Evolutionary conservation across 2,797 vertebrate genomes (phyloP).

Genomic region (Parauchenoglanis ngamensis): DNA sequence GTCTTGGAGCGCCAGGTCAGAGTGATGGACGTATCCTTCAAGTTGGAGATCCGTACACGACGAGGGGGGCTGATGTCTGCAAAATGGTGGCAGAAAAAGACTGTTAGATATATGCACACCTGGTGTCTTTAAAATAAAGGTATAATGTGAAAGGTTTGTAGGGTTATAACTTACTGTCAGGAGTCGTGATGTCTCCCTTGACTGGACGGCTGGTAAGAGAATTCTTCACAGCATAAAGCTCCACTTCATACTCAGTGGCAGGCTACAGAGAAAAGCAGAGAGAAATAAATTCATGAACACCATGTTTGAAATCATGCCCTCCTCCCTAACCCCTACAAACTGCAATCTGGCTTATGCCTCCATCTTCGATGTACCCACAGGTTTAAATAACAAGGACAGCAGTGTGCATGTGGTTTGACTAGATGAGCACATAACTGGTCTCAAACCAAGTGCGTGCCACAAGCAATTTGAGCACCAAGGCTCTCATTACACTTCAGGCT

Average conservation of each 20-base stretch:
- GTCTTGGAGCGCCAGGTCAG: slow-evolving; percentile 93
- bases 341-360: neutral
- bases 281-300: neutral
- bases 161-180: slow-evolving; percentile 84
- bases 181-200: slow-evolving; percentile 84
- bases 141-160: neutral
- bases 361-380: slow-evolving; percentile 34
- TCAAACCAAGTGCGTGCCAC: slow-evolving; percentile 16
- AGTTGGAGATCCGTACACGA: slow-evolving; percentile 85
- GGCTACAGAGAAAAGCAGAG: slow-evolving; percentile 71
- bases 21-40: slow-evolving; percentile 89
- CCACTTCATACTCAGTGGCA: slow-evolving; percentile 90
- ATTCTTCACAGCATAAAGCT: slow-evolving; percentile 90
- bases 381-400: slow-evolving; percentile 41
- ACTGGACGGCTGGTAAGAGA: slow-evolving; percentile 87
- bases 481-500: slow-evolving; percentile 23
- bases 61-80: slow-evolving; percentile 92
- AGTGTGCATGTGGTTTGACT: slow-evolving; percentile 40
- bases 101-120: neutral
- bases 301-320: neutral
- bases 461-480: slow-evolving; percentile 29
- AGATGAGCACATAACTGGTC: slow-evolving; percentile 31
- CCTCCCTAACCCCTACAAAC: neutral
- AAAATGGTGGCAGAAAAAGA: neutral
- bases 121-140: neutral